Conservation (phyloP, 2,797 vertebrate genomes). For the Channallabes apus region DNA sequence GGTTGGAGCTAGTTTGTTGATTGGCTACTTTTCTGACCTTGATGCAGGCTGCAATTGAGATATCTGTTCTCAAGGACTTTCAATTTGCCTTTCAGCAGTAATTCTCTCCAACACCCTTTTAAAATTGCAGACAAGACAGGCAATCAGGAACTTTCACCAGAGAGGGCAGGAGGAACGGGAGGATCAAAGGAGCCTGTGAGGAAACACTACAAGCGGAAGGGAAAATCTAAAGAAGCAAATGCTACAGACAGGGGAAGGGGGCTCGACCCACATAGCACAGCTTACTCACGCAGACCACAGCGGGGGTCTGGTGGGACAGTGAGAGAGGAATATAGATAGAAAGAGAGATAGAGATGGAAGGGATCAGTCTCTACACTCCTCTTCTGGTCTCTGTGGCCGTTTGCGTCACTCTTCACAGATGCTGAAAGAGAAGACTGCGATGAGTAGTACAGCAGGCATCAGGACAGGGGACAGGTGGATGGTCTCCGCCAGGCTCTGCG, state of each 20-base stretch:
- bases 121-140: constrained; percentile 96
- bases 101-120: constrained; percentile 52
- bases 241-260: constrained; percentile 52
- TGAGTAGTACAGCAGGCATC: constrained; percentile 44
- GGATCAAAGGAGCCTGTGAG: constrained; percentile 70
- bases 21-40: constrained; percentile 60
- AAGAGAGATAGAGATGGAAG: constrained; percentile 41
- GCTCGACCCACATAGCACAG: constrained; percentile 48
- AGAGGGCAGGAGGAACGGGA: constrained; percentile 73
- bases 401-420: constrained; percentile 32
- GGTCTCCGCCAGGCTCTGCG: constrained; percentile 29
- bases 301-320: constrained; percentile 50
- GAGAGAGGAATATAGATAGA: constrained; percentile 38
- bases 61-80: constrained; percentile 73
- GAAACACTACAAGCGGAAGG: constrained; percentile 70
- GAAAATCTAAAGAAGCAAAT: constrained; percentile 45
- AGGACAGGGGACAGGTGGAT: constrained; percentile 31
- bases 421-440: constrained; percentile 57
- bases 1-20: constrained; percentile 53
- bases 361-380: constrained; percentile 52
- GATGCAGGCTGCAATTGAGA: constrained; percentile 99
- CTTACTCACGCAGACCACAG: constrained; percentile 48
- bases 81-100: constrained; percentile 52
- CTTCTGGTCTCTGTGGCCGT: constrained; percentile 43
- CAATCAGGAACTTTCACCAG: constrained; percentile 99